These are phyloP conservation scores for Acanthopleura granulata DNA, from an alignment of 2,888 invertebrate species.

Conservation along the genomic window DNA sequence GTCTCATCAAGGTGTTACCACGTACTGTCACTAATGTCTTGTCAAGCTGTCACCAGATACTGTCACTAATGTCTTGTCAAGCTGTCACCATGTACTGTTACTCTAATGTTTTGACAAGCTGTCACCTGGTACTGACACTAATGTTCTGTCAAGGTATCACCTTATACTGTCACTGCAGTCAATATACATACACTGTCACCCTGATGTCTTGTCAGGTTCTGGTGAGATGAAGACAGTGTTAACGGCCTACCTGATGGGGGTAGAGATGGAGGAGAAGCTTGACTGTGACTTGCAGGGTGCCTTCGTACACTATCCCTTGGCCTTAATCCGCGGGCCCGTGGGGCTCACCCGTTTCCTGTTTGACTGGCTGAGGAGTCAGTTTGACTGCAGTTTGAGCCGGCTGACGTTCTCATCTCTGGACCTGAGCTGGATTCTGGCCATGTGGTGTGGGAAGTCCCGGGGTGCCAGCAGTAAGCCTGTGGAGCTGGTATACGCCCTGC, in stretches of 20 bases:
- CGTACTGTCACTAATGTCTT: too few species aligned
- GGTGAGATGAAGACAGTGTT: slow-evolving; percentile 5
- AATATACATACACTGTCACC: too few species aligned
- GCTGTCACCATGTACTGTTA: too few species aligned
- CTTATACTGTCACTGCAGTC: too few species aligned
- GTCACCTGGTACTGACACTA: too few species aligned
- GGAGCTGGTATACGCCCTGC: slow-evolving; percentile 50
- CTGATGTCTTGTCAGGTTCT: not conserved
- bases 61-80: too few species aligned
- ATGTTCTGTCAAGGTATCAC: too few species aligned
- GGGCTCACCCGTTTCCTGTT: not conserved
- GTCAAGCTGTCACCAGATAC: too few species aligned
- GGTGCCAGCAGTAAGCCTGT: slow-evolving; percentile 34
- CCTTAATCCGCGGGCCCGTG: not conserved
- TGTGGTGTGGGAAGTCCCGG: slow-evolving; percentile 50
- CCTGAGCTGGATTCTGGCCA: slow-evolving; percentile 57
- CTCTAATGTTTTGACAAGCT: too few species aligned
- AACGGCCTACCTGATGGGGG: not conserved
- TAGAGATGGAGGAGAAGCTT: slow-evolving; percentile 6
- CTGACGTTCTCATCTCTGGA: slow-evolving; percentile 49
- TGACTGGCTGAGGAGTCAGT: slow-evolving; percentile 27
- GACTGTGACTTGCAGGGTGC: not conserved
- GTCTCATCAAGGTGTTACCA: too few species aligned
- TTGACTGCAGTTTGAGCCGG: slow-evolving; percentile 54
- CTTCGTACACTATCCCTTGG: not conserved